phyloP scores from a whole-genome alignment of 2,888 invertebrate genomes.

The Sympetrum striolatum region DNA sequence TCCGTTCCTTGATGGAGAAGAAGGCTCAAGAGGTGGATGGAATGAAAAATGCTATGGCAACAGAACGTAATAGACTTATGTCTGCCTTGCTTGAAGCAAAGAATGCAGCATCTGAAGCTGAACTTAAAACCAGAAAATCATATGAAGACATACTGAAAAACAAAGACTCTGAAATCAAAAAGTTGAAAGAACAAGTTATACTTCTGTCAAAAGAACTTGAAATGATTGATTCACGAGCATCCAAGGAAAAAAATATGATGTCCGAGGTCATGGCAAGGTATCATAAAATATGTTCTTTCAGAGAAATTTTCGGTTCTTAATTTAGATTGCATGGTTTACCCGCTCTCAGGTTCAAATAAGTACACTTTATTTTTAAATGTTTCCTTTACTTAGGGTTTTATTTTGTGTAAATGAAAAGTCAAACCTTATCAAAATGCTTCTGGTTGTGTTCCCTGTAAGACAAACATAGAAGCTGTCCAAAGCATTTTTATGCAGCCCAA shows the following conservation, averaged over 20 bases:
- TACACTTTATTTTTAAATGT: no score
- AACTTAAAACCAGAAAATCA: not conserved
- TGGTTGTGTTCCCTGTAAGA: no score
- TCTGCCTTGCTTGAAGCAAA: conserved; percentile 4
- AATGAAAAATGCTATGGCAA: conserved; percentile 10
- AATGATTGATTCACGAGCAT: not conserved
- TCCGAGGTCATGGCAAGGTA: conserved; percentile 15
- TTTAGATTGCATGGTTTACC: no score
- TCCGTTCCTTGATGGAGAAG: not conserved
- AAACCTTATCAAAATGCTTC: no score
- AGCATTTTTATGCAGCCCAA: no score
- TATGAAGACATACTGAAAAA: not conserved
- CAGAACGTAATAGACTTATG: not conserved
- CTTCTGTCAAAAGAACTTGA: not conserved
- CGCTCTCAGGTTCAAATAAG: no score
- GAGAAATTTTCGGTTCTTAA: not conserved
- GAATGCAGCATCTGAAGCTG: not conserved
- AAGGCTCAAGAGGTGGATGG: conserved; percentile 18
- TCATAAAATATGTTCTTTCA: not conserved
- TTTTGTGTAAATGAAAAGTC: no score
- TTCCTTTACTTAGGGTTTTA: no score
- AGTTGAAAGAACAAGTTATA: not conserved
- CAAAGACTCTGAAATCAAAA: not conserved
- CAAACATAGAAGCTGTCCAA: no score
- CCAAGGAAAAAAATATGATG: conserved; percentile 5